Percentiles rank a stretch among this genome's conserved stretches.
Conservation (phyloP, 2,113 vertebrate genomes). For the Sphyrna mokarran region DNA sequence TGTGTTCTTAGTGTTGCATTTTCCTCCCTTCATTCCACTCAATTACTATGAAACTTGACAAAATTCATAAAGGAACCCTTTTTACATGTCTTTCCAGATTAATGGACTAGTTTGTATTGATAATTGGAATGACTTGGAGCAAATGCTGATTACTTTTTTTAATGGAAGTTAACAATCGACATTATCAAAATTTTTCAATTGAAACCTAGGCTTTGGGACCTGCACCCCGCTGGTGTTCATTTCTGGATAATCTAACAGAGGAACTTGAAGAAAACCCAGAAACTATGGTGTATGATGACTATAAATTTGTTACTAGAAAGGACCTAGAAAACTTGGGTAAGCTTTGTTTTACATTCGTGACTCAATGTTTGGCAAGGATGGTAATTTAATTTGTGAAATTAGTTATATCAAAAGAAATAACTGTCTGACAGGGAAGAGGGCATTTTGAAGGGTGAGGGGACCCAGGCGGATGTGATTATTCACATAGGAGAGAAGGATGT, state of each 20-base stretch:
- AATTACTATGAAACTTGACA: background rate
- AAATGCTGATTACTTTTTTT: background rate
- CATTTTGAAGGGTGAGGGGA: no score
- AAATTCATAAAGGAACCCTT: background rate
- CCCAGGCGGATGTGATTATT: no score
- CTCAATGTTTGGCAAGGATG: background rate
- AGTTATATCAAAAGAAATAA: background rate
- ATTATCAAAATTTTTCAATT: background rate
- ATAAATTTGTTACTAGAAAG: constrained; percentile 92
- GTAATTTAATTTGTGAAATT: background rate
- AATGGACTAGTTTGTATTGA: background rate
- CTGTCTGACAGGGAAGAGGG: no score
- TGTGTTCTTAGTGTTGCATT: background rate
- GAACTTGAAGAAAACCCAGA: constrained; percentile 94
- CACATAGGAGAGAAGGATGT: no score
- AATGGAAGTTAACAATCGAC: background rate
- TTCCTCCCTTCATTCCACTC: background rate
- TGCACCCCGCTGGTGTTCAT: constrained; percentile 92
- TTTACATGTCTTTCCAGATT: background rate
- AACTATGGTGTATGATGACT: constrained; percentile 91
- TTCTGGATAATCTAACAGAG: constrained; percentile 90
- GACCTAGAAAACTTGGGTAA: constrained; percentile 91
- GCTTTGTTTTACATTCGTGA: background rate
- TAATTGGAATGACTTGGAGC: background rate
- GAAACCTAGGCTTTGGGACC: constrained; percentile 77